Evolutionary conservation across 2,797 vertebrate genomes (phyloP).

Genomic region (Bryconaethiops microstoma): DNA sequence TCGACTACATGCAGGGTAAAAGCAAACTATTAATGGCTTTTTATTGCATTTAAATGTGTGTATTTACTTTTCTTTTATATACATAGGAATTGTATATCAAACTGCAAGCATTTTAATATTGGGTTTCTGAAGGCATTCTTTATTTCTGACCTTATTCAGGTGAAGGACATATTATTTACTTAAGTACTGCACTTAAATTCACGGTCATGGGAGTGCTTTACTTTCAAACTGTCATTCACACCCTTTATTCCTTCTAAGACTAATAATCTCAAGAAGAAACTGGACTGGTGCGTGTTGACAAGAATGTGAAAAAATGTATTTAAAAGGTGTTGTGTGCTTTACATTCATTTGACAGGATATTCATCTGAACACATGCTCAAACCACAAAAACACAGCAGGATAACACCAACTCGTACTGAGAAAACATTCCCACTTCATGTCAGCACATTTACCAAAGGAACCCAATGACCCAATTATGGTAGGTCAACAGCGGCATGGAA

Average conservation of each 20-base stretch:
- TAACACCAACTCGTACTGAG: neutral
- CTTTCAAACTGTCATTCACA: too few relatives aligned
- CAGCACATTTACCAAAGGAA: constrained; percentile 37
- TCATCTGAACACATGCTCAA: neutral
- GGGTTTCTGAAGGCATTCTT: too few relatives aligned
- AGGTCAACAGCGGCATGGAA: constrained; percentile 47
- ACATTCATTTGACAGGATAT: neutral
- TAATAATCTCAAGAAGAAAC: neutral
- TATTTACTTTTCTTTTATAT: too few relatives aligned
- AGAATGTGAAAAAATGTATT: neutral
- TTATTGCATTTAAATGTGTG: too few relatives aligned
- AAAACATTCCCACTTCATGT: constrained; percentile 12
- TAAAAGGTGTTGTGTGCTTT: neutral
- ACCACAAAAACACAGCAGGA: constrained; percentile 1
- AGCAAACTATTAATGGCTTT: too few relatives aligned
- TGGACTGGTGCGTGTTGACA: neutral
- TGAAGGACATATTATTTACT: neutral
- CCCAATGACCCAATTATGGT: constrained; percentile 32
- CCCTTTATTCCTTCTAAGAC: too few relatives aligned
- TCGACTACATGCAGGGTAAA: too few relatives aligned
- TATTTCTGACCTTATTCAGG: too few relatives aligned
- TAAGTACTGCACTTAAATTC: too few relatives aligned
- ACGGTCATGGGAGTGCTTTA: neutral
- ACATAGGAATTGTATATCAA: too few relatives aligned
- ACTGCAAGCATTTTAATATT: too few relatives aligned